Percentiles rank a stretch among this genome's conserved stretches.
phyloP scores from a whole-genome alignment of 2,888 invertebrate genomes.

The Lasioglossum figueresi region DNA sequence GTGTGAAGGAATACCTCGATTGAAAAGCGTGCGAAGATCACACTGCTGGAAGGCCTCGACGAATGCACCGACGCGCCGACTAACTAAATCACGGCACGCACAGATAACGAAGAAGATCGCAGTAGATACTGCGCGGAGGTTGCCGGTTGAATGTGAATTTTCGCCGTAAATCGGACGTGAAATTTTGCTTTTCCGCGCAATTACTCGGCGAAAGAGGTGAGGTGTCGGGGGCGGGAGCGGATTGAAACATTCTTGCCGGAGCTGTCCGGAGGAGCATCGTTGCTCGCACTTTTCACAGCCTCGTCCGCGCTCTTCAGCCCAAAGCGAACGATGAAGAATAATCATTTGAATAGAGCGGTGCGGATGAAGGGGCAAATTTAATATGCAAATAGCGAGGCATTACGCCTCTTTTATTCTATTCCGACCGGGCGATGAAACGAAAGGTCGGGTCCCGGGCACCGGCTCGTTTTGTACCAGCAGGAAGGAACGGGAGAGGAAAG shows the following conservation, averaged over 20 bases:
- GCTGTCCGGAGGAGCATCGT: conserved; percentile 36
- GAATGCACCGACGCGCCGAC: neutral
- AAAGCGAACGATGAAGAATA: conserved; percentile 69
- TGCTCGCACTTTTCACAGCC: conserved; percentile 21
- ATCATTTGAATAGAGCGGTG: conserved; percentile 72
- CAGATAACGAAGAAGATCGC: neutral
- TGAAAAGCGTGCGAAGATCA: neutral
- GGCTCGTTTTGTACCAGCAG: conserved; percentile 17
- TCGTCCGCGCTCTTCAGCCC: conserved; percentile 14
- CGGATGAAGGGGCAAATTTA: conserved; percentile 72
- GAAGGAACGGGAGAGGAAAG: conserved; percentile 12
- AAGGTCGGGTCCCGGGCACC: conserved; percentile 25
- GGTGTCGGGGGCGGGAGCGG: conserved; percentile 20
- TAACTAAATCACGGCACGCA: neutral
- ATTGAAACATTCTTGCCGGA: conserved; percentile 50
- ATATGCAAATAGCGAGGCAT: conserved; percentile 77
- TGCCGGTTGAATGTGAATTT: conserved; percentile 35
- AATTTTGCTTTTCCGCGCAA: conserved; percentile 65
- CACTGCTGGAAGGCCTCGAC: neutral
- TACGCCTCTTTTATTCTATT: conserved; percentile 71
- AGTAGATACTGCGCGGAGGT: neutral
- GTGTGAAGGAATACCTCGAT: neutral
- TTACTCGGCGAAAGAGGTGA: conserved; percentile 55
- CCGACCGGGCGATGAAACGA: conserved; percentile 29
- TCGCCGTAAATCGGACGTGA: conserved; percentile 63